These are phyloP conservation scores for Serranus cabrilla DNA, from an alignment of 2,797 vertebrate genomes.

Conservation along the genomic window DNA sequence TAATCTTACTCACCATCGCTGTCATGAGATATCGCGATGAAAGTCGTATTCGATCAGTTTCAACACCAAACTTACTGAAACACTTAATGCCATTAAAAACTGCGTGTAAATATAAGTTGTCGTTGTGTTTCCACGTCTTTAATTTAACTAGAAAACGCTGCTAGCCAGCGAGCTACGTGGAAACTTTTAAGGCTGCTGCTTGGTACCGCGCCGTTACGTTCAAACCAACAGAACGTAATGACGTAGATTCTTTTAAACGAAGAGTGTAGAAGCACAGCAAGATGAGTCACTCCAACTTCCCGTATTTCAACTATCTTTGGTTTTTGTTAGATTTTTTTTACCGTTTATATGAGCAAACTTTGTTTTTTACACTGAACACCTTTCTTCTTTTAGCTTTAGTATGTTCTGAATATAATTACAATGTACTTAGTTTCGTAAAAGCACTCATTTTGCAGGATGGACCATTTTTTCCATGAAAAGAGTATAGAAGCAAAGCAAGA, in stretches of 20 bases:
- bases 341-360: too few species aligned
- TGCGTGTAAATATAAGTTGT: accelerated
- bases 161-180: neutral
- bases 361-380: too few species aligned
- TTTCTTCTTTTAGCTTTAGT: too few species aligned
- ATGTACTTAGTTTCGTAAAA: too few species aligned
- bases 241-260: conserved; percentile 43
- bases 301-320: accelerated
- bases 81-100: conserved; percentile 23
- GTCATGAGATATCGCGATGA: conserved; percentile 43
- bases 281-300: conserved; percentile 12
- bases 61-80: neutral
- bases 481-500: conserved; percentile 17
- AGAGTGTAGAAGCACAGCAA: conserved; percentile 6
- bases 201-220: conserved; percentile 73
- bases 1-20: conserved; percentile 74
- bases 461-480: conserved; percentile 11
- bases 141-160: neutral
- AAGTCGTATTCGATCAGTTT: conserved; percentile 17
- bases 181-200: conserved; percentile 1
- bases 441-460: too few species aligned
- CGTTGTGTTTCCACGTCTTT: neutral
- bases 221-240: conserved; percentile 73
- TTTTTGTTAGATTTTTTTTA: neutral
- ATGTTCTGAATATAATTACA: too few species aligned